A percentile compares a stretch with the other conserved stretches of the same genome.
Evolutionary conservation across 1,140 invertebrate genomes (phyloP).

Genomic region (Drosophila elegans): DNA sequence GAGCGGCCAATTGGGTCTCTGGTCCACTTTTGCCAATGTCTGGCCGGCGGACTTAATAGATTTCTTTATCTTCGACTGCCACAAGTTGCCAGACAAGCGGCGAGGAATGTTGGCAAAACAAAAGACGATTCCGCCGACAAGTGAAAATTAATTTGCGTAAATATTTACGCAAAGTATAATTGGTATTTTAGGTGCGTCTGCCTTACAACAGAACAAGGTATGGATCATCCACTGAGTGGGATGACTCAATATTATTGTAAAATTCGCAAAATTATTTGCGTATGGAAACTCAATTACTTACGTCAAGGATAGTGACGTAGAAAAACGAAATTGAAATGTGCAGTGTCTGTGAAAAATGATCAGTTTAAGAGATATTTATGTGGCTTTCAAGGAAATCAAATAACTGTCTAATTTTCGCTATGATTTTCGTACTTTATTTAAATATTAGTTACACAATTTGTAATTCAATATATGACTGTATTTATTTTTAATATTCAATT

Average conservation of each 20-base stretch:
- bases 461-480: no score
- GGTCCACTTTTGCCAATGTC: conserved; percentile 51
- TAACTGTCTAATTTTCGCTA: no score
- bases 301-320: conserved; percentile 31
- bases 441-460: no score
- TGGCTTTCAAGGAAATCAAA: background rate
- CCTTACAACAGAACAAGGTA: conserved; percentile 36
- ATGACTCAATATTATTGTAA: conserved; percentile 42
- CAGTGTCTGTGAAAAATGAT: conserved; percentile 1
- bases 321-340: background rate
- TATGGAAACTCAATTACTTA: conserved; percentile 37
- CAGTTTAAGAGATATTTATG: conserved; percentile 3
- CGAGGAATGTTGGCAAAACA: conserved; percentile 36
- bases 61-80: conserved; percentile 52
- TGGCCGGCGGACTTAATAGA: conserved; percentile 33
- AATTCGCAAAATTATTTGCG: background rate
- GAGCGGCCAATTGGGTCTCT: conserved; percentile 51
- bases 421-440: no score
- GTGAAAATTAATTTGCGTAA: conserved; percentile 67
- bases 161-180: conserved; percentile 68
- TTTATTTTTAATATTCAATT: no score
- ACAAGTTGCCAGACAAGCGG: conserved; percentile 26
- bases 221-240: conserved; percentile 19
- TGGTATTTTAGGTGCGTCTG: conserved; percentile 64
- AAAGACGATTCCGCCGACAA: conserved; percentile 48